These are phyloP conservation scores for Papilio gigon DNA, from an alignment of 2,888 invertebrate species.

Conservation along the genomic window DNA sequence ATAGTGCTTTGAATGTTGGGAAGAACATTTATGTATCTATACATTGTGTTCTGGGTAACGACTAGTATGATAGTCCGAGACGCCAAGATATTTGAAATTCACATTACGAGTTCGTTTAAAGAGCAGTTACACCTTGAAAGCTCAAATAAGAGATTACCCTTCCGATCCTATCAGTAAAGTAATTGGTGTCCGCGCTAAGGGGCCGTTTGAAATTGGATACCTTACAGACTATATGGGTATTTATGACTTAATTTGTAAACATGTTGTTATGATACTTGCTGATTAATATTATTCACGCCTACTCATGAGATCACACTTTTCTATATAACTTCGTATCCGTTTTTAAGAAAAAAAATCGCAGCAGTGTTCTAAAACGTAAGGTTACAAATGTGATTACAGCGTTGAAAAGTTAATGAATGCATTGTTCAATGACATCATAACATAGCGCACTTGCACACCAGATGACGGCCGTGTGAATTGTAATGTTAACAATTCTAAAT, in stretches of 20 bases:
- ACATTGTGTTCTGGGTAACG: too few species aligned
- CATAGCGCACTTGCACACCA: constrained; percentile 34
- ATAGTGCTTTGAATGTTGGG: background rate
- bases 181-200: constrained; percentile 33
- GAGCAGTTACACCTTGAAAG: constrained; percentile 30
- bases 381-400: background rate
- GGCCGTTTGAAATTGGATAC: constrained; percentile 17
- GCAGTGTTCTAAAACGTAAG: background rate
- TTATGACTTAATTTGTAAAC: constrained; percentile 1
- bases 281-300: background rate
- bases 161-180: constrained; percentile 30
- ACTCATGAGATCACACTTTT: background rate
- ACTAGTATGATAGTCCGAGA: too few species aligned
- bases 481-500: constrained; percentile 24
- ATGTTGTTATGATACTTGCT: background rate
- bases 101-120: too few species aligned
- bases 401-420: constrained; percentile 5
- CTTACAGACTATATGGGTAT: constrained; percentile 2
- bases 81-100: too few species aligned
- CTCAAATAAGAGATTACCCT: constrained; percentile 23
- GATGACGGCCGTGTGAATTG: constrained; percentile 39
- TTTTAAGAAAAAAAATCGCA: too few species aligned
- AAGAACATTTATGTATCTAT: too few species aligned
- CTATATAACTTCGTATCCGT: too few species aligned
- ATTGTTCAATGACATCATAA: constrained; percentile 24